Base-by-base conservation (phyloP, 1,140 invertebrate species). In the Chironomus striatipennis region DNA sequence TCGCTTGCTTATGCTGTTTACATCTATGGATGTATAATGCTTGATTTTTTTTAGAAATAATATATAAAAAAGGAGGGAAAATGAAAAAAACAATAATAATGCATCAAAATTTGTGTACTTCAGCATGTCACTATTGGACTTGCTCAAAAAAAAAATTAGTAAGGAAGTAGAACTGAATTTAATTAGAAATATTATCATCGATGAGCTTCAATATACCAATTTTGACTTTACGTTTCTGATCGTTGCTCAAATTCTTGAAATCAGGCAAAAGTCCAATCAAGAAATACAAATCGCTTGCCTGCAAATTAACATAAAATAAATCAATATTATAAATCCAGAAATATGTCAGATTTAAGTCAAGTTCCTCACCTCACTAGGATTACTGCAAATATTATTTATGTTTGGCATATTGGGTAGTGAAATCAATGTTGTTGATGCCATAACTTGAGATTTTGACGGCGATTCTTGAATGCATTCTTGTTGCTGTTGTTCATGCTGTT, bases 311-410 rank as follows among this genome's bases (percentile, higher is more conserved):
- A 47, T 5, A 34, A 34, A 34, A 34, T 34, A 15, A 57, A 0
- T 12, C 8, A 57, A 1, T 57, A 12, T 47, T 47, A 47, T 47
- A 12, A n/a, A 10, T 12, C 12, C 24, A 34, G 24, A 34, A 34
- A 34, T 34, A 57, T 12, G n/a, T 57, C 15, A 15, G 15, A 15
- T 57, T 57, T 15, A 57, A 12, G 24, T 34, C 1, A 34, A 34
- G n/a, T n/a, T 34, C 24, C 47, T 57, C n/a, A 57, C 47, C 18
- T 70, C 65, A 70, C 65, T 70, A 18, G 65, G 65, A 70, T 70
- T 70, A 7, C 5, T 20, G 17, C 65, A 70, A 0, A 70, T 18
- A 70, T 18, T 70, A 12, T 20, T 70, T 10, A 70, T 21, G 18
- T 70, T 70, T 21, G 65, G n/a, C n/a, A n/a, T n/a, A n/a, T n/a